A percentile compares a stretch with the other conserved stretches of the same genome.
Evolutionary conservation across 2,113 vertebrate species (phyloP).

Genomic region (Pseudorectes ferrugineus): DNA sequence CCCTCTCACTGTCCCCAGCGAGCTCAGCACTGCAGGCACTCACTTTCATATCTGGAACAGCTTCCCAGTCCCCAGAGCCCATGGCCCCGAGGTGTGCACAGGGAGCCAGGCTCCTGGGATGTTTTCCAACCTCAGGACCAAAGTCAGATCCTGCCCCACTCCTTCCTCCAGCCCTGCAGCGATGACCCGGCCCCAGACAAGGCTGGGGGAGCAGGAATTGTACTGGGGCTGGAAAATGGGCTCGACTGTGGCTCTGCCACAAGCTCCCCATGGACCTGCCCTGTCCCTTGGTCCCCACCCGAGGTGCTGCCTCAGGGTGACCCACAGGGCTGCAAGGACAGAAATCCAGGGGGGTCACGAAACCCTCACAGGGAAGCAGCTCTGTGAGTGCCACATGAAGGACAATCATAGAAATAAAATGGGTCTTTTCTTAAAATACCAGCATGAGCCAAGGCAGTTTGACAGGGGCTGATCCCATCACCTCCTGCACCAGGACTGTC

Average conservation of each 20-base stretch:
- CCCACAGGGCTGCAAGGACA: background rate
- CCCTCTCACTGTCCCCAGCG: accelerated
- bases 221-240: background rate
- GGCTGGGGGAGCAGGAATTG: background rate
- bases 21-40: background rate
- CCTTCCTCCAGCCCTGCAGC: background rate
- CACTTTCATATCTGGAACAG: background rate
- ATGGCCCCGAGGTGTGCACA: accelerated
- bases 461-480: background rate
- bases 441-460: background rate
- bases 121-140: background rate
- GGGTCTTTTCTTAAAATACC: background rate
- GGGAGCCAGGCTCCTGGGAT: background rate
- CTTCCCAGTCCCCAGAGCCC: background rate
- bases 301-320: background rate
- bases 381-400: background rate
- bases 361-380: accelerated
- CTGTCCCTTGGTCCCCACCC: accelerated
- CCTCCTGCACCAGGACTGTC: background rate
- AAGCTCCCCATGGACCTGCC: background rate
- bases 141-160: background rate
- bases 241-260: background rate
- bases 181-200: background rate
- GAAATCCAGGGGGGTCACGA: background rate
- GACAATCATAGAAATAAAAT: background rate